phyloP scores from a whole-genome alignment of 2,113 vertebrate genomes.

The Merops nubicus region DNA sequence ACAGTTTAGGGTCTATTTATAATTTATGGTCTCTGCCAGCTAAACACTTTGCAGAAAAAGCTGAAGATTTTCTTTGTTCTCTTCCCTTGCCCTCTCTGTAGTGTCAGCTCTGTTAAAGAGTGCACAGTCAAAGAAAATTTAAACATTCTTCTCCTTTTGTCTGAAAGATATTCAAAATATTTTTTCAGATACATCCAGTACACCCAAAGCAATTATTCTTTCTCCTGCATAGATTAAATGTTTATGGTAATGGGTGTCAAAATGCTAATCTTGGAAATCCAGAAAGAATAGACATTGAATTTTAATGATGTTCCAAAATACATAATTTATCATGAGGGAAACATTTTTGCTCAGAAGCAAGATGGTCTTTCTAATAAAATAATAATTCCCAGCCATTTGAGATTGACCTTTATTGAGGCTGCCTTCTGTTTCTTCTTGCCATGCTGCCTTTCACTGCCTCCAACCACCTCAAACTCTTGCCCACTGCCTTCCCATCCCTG shows the following conservation, averaged over 20 bases:
- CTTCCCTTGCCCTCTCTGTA: neutral
- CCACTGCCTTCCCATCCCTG: neutral
- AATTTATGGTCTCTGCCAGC: neutral
- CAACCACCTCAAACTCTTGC: neutral
- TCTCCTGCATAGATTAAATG: neutral
- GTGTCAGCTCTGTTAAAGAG: neutral
- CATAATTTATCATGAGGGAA: constrained; percentile 1
- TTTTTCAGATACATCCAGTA: neutral
- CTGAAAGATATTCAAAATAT: neutral
- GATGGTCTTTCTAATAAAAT: constrained; percentile 4
- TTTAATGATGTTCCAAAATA: constrained; percentile 36
- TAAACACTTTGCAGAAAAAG: neutral
- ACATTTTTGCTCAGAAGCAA: neutral
- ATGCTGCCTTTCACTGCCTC: neutral
- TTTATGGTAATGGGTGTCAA: constrained; percentile 43
- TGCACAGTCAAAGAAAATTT: neutral
- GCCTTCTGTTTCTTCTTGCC: neutral
- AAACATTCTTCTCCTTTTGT: neutral
- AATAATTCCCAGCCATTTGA: neutral
- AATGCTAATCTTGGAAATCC: constrained; percentile 22
- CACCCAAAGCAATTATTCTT: neutral
- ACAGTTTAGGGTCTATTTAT: neutral
- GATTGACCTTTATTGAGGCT: neutral
- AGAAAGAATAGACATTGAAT: neutral
- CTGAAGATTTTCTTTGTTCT: neutral